Evolutionary conservation across 2,888 invertebrate species (phyloP).

Genomic region (Ormyrus labotus): DNA sequence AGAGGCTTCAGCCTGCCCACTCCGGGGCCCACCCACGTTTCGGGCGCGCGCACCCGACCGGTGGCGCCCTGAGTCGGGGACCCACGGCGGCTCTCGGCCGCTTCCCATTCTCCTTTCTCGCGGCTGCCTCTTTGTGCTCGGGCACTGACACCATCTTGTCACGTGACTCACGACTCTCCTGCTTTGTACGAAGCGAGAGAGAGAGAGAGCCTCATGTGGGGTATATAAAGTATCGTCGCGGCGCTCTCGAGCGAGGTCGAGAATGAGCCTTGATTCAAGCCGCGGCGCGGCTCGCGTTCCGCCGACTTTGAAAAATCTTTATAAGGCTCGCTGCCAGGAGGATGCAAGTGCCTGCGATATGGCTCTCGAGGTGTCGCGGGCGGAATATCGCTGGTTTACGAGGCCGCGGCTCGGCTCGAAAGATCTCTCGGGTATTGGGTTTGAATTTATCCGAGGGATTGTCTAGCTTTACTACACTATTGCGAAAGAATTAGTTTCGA

Average conservation of each 20-base stretch:
- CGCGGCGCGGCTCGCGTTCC: background rate
- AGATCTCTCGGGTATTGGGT: too few species aligned
- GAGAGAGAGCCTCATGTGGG: background rate
- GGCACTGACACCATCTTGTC: constrained; percentile 66
- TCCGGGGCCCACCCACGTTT: constrained; percentile 69
- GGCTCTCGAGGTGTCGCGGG: too few species aligned
- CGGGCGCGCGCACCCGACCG: constrained; percentile 64
- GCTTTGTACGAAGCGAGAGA: constrained; percentile 5
- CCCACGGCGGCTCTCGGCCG: constrained; percentile 17
- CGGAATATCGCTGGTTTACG: too few species aligned
- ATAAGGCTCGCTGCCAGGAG: background rate
- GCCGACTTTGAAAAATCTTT: constrained; percentile 20
- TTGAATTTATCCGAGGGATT: too few species aligned
- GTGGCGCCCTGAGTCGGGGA: constrained; percentile 65
- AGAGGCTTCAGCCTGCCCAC: constrained; percentile 58
- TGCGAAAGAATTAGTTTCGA: too few species aligned
- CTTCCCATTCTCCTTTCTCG: constrained; percentile 34
- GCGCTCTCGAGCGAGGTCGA: constrained; percentile 4
- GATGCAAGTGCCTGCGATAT: background rate
- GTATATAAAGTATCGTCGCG: constrained; percentile 33
- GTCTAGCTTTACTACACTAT: too few species aligned
- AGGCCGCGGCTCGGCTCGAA: too few species aligned
- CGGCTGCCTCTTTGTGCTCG: constrained; percentile 61
- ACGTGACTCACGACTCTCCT: constrained; percentile 58
- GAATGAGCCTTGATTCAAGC: constrained; percentile 35